Conservation (phyloP, 53 echinoderm and acorn worm genomes). For the Patiria pectinifera region DNA sequence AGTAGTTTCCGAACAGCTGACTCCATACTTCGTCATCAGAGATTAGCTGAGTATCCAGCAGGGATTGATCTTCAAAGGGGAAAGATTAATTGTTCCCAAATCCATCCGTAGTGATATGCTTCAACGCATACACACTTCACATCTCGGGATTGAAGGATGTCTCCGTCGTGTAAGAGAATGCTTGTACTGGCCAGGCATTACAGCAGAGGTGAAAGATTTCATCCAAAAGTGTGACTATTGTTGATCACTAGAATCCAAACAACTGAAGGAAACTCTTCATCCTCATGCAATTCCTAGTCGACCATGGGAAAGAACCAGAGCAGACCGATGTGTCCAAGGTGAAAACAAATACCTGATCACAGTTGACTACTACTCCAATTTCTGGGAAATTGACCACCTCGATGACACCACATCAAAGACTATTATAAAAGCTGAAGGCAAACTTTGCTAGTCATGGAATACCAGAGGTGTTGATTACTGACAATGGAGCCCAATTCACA, state of each 20-base stretch:
- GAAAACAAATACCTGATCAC: too few relatives aligned
- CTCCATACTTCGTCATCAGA: too few relatives aligned
- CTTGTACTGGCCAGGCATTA: not conserved
- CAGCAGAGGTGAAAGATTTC: not conserved
- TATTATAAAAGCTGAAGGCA: slow-evolving; percentile 64
- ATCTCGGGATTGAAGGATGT: not conserved
- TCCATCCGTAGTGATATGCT: not conserved
- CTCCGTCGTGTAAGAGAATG: not conserved
- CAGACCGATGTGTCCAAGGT: too few relatives aligned
- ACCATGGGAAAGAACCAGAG: too few relatives aligned
- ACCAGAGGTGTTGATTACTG: slow-evolving; percentile 52
- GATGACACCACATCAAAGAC: slow-evolving; percentile 14
- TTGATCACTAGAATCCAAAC: too few relatives aligned
- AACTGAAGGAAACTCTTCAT: slow-evolving; percentile 37
- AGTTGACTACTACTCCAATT: too few relatives aligned
- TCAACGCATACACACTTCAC: slow-evolving; percentile 11
- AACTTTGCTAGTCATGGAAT: slow-evolving; percentile 74
- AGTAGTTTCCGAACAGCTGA: too few relatives aligned
- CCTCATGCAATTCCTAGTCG: slow-evolving; percentile 47
- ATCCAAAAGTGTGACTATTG: too few relatives aligned
- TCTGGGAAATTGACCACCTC: not conserved
- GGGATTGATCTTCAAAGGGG: too few relatives aligned
- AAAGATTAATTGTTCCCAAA: too few relatives aligned
- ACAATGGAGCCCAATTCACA: not conserved
- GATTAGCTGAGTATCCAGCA: too few relatives aligned